Evolutionary conservation across 2,113 vertebrate genomes (phyloP).

Genomic region (Parus major): DNA sequence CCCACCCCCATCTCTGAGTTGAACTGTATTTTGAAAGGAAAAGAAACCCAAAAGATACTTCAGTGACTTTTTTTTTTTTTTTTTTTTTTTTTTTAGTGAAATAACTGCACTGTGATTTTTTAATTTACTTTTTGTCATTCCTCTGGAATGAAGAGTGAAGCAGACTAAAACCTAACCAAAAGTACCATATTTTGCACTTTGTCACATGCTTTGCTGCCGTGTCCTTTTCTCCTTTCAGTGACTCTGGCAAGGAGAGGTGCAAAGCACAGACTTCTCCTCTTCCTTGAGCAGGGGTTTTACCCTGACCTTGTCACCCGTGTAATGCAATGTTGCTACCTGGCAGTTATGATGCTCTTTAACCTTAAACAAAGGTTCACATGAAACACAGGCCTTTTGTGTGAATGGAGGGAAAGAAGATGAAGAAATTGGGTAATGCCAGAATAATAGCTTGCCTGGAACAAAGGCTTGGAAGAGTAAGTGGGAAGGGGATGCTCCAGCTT

Average conservation of each 20-base stretch:
- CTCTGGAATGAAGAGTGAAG: neutral
- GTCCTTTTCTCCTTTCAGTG: neutral
- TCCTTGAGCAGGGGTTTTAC: neutral
- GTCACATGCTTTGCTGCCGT: neutral
- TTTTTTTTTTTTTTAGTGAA: neutral
- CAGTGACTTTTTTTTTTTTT: neutral
- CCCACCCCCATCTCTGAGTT: neutral
- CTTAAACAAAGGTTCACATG: neutral
- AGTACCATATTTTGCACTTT: neutral
- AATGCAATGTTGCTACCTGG: neutral
- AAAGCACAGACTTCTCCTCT: neutral
- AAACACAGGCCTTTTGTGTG: slow-evolving; percentile 40
- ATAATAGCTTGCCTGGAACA: neutral
- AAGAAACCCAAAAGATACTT: neutral
- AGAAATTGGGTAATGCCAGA: neutral
- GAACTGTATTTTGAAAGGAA: neutral
- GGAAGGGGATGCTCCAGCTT: neutral
- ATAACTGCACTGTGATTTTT: neutral
- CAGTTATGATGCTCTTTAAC: neutral
- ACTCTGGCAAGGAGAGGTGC: neutral
- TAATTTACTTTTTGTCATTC: neutral
- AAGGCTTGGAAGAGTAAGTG: neutral
- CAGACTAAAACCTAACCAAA: neutral
- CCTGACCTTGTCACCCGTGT: rapidly evolving
- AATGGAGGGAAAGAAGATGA: neutral